Base-by-base conservation (phyloP, 2,888 invertebrate species). In the Pristionchus arcanus region DNA sequence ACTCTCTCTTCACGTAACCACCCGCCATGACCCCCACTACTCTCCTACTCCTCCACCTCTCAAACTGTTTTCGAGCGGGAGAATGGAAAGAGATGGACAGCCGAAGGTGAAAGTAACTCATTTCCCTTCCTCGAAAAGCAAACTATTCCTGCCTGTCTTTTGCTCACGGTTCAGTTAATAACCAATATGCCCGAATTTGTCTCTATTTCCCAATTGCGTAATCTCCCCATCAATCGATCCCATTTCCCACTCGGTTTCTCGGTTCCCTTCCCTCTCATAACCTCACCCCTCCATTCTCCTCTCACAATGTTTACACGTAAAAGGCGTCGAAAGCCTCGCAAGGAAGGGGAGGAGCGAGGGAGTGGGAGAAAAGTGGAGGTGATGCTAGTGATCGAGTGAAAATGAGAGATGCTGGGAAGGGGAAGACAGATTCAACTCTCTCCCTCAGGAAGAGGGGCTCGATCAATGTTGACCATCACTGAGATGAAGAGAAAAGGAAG, bases 41-140 rank as follows among this genome's bases (percentile, higher is more conserved):
- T 11, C 31, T 49, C 34, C 77, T 77, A 34, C 42, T 42, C 71
- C 28, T 49, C 11, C 42, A 49, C n/a, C n/a, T 31, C 84, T 55
- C 84, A 55, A 59, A 84, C 84, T 84, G 84, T 84, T 84, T 84
- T 84, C 84, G 68, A 86, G 86, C 34, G 86, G 42, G 66, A 37
- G 68, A 68, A 25, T 19, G 74, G 34, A 42, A 74, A 42, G 66
- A 34, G 37, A 53, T 11, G 66, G 71, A 68, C 34, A 49, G 13
- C 9, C 42, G 37, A 28, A 21, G 81, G 81, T 53, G 81, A 42
- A 42, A 31, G 68, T 68, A n/a, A 21, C 25, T 28, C 2, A 59
- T 63, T 63, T 28, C 4, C 66, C 28, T 66, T 66, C 59, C 25
- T 59, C 59, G 4, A 59, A 9, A 21, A 21, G 21, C 19, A 25